Percentiles rank a stretch among this genome's conserved stretches.
Evolutionary conservation across 2,797 vertebrate species (phyloP).

Genomic region (Sebastes miniatus): DNA sequence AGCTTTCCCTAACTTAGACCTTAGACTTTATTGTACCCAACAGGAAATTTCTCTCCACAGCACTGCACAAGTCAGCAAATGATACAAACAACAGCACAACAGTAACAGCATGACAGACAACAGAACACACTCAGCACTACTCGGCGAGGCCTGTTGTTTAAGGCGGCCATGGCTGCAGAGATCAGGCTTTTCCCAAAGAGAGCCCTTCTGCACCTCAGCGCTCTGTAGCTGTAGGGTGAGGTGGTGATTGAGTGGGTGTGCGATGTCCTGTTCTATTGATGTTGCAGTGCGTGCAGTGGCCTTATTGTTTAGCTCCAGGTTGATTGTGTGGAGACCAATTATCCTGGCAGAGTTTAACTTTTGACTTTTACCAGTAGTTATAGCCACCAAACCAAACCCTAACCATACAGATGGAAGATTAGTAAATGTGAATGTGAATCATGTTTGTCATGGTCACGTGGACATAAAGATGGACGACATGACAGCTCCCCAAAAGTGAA

Average conservation of each 20-base stretch:
- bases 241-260: not conserved
- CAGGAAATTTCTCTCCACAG: not conserved
- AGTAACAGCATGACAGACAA: not conserved
- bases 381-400: constrained; percentile 12
- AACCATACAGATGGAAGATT: not conserved
- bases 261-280: not conserved
- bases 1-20: not conserved
- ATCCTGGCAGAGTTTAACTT: not conserved
- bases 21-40: not conserved
- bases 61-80: not conserved
- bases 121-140: not conserved
- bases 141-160: too few relatives aligned
- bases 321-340: not conserved
- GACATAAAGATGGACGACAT: not conserved
- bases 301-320: not conserved
- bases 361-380: not conserved
- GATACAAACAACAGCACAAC: not conserved
- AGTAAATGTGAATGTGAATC: not conserved
- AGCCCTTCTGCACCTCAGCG: not conserved
- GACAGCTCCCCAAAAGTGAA: too few relatives aligned
- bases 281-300: not conserved
- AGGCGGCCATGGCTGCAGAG: not conserved
- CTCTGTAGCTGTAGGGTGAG: not conserved
- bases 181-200: not conserved
- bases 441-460: not conserved